Evolutionary conservation across 2,113 vertebrate species (phyloP).

Genomic region (Brachirus orientalis): DNA sequence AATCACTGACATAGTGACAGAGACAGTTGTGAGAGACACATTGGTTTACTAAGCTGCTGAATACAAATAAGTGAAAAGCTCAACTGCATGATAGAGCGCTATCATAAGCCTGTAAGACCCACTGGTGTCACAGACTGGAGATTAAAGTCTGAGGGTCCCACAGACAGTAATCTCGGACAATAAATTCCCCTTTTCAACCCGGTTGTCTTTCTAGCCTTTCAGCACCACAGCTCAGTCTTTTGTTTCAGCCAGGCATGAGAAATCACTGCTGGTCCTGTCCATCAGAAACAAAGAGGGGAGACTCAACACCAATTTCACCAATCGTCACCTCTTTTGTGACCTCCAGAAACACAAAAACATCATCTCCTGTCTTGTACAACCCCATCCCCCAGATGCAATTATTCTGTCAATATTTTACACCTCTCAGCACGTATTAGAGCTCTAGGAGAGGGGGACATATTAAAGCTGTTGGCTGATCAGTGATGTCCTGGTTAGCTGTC

Average conservation of each 20-base stretch:
- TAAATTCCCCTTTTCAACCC: conserved; percentile 9
- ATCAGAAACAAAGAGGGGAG: background rate
- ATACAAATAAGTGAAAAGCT: background rate
- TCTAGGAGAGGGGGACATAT: too few species aligned
- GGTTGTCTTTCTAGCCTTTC: conserved; percentile 41
- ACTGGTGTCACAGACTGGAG: background rate
- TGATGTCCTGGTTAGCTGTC: too few species aligned
- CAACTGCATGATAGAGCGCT: conserved; percentile 15
- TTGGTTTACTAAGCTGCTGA: background rate
- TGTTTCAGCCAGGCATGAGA: conserved; percentile 24
- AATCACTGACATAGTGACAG: background rate
- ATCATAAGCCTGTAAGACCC: conserved; percentile 5
- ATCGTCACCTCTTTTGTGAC: conserved; percentile 16
- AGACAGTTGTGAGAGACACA: background rate
- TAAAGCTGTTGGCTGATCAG: too few species aligned
- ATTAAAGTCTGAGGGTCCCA: conserved; percentile 14
- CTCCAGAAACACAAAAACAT: conserved; percentile 2
- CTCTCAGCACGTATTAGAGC: too few species aligned
- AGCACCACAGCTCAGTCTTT: conserved; percentile 20
- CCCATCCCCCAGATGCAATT: background rate
- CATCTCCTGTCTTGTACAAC: background rate
- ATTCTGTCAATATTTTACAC: background rate
- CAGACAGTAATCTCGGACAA: conserved; percentile 22
- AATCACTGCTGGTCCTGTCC: conserved; percentile 3
- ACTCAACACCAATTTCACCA: background rate